Evolutionary conservation across 2,888 invertebrate species (phyloP), one percentile per base, ranked within the genome.

Genomic region (Lycophotia porphyrea): DNA sequence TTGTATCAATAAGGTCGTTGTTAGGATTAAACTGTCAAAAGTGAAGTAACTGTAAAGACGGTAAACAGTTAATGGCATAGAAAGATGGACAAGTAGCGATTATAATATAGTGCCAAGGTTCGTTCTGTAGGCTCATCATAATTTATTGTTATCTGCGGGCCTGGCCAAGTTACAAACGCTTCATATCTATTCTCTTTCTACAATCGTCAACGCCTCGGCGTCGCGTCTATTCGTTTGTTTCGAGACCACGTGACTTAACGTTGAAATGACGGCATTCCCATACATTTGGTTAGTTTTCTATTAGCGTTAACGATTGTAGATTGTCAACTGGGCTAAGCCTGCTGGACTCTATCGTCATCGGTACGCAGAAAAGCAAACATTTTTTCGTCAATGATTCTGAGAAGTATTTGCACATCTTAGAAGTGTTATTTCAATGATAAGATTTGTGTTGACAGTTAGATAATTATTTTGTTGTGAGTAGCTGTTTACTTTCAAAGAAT

Each of bases 351-450:
- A n/a, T n/a, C n/a, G n/a, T n/a, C n/a, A n/a, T n/a, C n/a, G n/a
- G n/a, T n/a, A n/a, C 61, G 5, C 31, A 49, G 31, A 21, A 73
- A 47, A 60, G 7, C 7, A 42, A 74, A 42, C 0, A 42, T 1
- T 27, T n/a, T 24, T 47, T 47, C 4, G 5, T 34, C 65, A 31
- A 21, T 31, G 4, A n/a, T 42, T 65, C 47, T 13, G n/a, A 58
- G 31, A 47, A 44, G 4, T 47, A 36, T 21, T 13, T 36, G 13
- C 36, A 27, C 24, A 39, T 27, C 24, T 24, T 42, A 36, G 7
- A 42, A 52, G 2, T 31, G 34, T 52, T 68, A 18, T 52, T 68
- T 52, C n/a, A 60, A 21, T 61, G 61, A 68, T 66, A 76, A 61
- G 31, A 15, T 42, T 39, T 8, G 0, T 66, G 65, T 76, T 65